A percentile compares a stretch with the other conserved stretches of the same genome.
These are phyloP conservation scores for Mimumesa dahlbomi DNA, from an alignment of 2,888 invertebrate genomes.

Conservation along the genomic window DNA sequence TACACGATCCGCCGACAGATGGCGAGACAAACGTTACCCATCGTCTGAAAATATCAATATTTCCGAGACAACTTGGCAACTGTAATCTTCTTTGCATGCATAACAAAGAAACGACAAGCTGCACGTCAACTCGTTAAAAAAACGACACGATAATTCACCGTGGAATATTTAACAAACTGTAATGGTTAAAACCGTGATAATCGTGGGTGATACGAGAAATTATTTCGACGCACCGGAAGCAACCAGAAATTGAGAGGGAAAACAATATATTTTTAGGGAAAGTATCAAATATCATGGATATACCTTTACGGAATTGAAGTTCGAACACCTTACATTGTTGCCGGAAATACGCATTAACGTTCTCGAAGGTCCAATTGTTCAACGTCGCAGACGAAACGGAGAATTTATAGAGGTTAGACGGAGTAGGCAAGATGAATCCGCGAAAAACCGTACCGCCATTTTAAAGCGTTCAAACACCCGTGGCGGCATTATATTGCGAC, in stretches of 20 bases:
- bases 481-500: constrained; percentile 65
- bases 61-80: constrained; percentile 61
- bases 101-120: constrained; percentile 41
- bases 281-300: constrained; percentile 35
- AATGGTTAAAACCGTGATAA: too few relatives aligned
- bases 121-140: not conserved
- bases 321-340: not conserved
- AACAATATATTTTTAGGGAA: constrained; percentile 46
- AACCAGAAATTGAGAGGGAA: constrained; percentile 61
- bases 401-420: constrained; percentile 1
- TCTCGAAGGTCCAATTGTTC: not conserved
- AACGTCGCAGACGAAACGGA: not conserved
- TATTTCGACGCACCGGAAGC: constrained; percentile 53
- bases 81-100: constrained; percentile 16
- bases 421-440: constrained; percentile 35
- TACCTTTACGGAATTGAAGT: not conserved
- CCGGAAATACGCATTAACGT: not conserved
- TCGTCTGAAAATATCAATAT: constrained; percentile 66
- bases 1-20: constrained; percentile 29
- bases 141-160: not conserved
- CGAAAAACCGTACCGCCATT: constrained; percentile 60
- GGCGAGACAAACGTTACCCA: constrained; percentile 27
- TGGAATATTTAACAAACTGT: constrained; percentile 4
- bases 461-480: constrained; percentile 69
- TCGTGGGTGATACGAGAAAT: not conserved